These are phyloP conservation scores for Bombylius discolor DNA, from an alignment of 2,888 invertebrate genomes.

Conservation along the genomic window DNA sequence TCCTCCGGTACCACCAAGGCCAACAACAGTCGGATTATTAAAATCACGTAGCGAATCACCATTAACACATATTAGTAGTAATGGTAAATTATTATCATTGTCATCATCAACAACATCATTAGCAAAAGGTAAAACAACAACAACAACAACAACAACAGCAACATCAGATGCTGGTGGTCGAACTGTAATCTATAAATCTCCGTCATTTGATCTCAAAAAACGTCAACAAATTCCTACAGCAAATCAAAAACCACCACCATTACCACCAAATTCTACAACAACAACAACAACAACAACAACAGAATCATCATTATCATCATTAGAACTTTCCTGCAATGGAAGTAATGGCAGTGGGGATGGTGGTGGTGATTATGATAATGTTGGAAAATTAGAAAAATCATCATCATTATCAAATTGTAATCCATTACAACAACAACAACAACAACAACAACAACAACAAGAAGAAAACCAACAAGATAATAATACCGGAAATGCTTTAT, in stretches of 20 bases:
- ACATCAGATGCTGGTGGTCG: slow-evolving; percentile 26
- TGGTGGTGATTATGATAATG: background rate
- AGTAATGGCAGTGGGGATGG: too few relatives aligned
- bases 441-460: slow-evolving; percentile 10
- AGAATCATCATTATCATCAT: slow-evolving; percentile 19
- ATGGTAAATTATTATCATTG: slow-evolving; percentile 6
- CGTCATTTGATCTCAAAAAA: slow-evolving; percentile 29
- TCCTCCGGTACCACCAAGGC: slow-evolving; percentile 71
- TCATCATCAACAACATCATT: slow-evolving; percentile 14
- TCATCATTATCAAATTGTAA: slow-evolving; percentile 11
- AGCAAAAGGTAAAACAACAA: slow-evolving; percentile 13
- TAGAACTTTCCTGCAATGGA: background rate
- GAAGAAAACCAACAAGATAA: background rate
- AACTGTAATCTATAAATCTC: slow-evolving; percentile 36
- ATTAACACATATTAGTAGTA: slow-evolving; percentile 2
- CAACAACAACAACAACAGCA: slow-evolving; percentile 5
- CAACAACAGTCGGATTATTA: slow-evolving; percentile 54
- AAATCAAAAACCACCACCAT: slow-evolving; percentile 5
- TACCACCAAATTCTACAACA: slow-evolving; percentile 11
- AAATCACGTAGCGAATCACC: slow-evolving; percentile 39
- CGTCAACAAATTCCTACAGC: slow-evolving; percentile 3
- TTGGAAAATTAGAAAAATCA: background rate
- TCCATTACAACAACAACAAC: slow-evolving; percentile 8
- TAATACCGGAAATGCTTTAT: background rate
- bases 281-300: slow-evolving; percentile 15